phyloP scores from a whole-genome alignment of 2,888 invertebrate genomes.

The Antheraea assamensis region DNA sequence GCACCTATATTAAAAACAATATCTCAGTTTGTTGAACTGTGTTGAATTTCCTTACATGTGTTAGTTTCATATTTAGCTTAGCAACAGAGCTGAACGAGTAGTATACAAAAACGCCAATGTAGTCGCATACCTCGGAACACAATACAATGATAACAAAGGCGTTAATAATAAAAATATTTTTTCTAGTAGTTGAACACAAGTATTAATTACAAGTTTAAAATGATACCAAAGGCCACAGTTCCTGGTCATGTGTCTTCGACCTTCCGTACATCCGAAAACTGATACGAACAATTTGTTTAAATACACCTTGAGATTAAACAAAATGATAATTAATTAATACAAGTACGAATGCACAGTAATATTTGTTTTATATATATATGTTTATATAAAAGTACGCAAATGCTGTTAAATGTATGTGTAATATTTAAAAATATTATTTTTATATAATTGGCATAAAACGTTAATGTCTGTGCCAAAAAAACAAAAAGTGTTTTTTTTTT shows the following conservation, averaged over 20 bases:
- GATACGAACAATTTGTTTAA: neutral
- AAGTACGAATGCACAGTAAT: neutral
- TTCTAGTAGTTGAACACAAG: neutral
- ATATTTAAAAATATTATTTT: neutral
- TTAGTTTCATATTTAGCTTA: neutral
- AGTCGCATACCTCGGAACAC: neutral
- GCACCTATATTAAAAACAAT: neutral
- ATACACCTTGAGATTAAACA: neutral
- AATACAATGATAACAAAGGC: neutral
- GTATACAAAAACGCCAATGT: neutral
- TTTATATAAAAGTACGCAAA: neutral
- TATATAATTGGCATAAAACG: neutral
- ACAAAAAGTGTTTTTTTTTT: neutral
- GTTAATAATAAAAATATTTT: neutral
- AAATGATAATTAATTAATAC: neutral
- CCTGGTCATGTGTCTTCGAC: neutral
- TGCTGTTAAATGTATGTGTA: neutral
- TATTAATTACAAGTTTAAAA: neutral
- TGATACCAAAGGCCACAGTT: neutral
- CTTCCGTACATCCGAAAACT: conserved; percentile 1
- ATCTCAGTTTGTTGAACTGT: neutral
- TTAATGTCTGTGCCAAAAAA: neutral
- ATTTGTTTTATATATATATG: no score
- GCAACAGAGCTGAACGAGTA: neutral
- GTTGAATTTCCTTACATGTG: neutral